Evolutionary conservation across 2,113 vertebrate genomes (phyloP).

Genomic region (Sinocyclocheilus maitianheensis): DNA sequence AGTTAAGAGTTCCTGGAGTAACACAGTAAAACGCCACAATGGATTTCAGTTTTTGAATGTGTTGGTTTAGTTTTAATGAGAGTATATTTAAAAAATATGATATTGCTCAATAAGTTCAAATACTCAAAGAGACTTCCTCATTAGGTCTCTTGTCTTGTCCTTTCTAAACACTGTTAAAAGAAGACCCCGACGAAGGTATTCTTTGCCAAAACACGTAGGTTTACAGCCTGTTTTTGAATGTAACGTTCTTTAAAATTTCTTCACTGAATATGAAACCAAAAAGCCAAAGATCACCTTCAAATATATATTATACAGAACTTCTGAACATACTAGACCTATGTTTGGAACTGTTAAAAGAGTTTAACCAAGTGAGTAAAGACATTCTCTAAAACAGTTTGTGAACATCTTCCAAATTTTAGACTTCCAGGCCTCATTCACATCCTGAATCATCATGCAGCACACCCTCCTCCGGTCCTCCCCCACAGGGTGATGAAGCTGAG

Average conservation of each 20-base stretch:
- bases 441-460: slow-evolving; percentile 14
- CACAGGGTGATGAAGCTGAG: slow-evolving; percentile 57
- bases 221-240: not conserved
- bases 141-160: not conserved
- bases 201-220: too few species aligned
- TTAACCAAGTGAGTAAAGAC: not conserved
- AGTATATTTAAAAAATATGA: not conserved
- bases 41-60: not conserved
- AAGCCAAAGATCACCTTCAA: not conserved
- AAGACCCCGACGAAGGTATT: too few species aligned
- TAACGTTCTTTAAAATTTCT: not conserved
- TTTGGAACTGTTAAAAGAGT: not conserved
- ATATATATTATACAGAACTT: not conserved
- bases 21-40: slow-evolving; percentile 1
- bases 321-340: not conserved
- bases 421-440: not conserved
- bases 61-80: not conserved
- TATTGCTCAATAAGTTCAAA: not conserved
- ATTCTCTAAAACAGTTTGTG: not conserved
- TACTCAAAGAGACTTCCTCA: not conserved
- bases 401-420: not conserved
- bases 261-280: not conserved
- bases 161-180: not conserved
- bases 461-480: slow-evolving; percentile 42
- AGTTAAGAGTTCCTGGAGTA: not conserved